These are phyloP conservation scores for Onychostoma macrolepis DNA, from an alignment of 2,113 vertebrate genomes.

Conservation along the genomic window DNA sequence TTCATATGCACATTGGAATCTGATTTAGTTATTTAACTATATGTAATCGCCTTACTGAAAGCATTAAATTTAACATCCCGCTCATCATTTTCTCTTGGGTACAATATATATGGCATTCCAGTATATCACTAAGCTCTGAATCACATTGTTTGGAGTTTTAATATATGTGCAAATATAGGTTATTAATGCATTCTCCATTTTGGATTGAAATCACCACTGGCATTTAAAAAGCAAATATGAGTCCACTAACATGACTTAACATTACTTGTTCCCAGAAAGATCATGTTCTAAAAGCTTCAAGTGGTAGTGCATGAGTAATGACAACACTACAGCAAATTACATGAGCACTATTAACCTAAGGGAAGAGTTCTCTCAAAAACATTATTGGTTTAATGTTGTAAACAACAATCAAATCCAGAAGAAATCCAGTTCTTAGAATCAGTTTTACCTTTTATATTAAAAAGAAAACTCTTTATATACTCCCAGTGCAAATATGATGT, in stretches of 20 bases:
- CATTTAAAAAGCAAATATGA: not conserved
- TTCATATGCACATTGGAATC: slow-evolving; percentile 64
- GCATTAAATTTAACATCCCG: not conserved
- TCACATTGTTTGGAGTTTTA: slow-evolving; percentile 3
- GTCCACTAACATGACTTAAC: not conserved
- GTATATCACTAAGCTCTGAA: slow-evolving; percentile 19
- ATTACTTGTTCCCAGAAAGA: not conserved
- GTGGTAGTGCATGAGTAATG: not conserved
- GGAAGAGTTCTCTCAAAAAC: not conserved
- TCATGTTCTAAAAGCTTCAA: not conserved
- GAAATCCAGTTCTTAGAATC: not conserved
- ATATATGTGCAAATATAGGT: slow-evolving; percentile 34
- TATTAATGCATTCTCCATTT: not conserved
- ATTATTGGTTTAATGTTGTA: not conserved
- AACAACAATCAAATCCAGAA: not conserved
- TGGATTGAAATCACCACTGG: not conserved
- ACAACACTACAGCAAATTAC: not conserved
- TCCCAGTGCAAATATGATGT: not conserved
- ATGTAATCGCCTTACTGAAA: slow-evolving; percentile 11
- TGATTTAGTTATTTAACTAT: slow-evolving; percentile 53
- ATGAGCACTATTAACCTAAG: not conserved
- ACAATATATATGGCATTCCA: slow-evolving; percentile 54
- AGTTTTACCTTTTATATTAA: not conserved
- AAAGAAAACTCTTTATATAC: not conserved
- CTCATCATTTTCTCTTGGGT: slow-evolving; percentile 47